These are phyloP conservation scores for Gallinago jamesoni DNA, from an alignment of 2,113 vertebrate genomes.

Conservation along the genomic window DNA sequence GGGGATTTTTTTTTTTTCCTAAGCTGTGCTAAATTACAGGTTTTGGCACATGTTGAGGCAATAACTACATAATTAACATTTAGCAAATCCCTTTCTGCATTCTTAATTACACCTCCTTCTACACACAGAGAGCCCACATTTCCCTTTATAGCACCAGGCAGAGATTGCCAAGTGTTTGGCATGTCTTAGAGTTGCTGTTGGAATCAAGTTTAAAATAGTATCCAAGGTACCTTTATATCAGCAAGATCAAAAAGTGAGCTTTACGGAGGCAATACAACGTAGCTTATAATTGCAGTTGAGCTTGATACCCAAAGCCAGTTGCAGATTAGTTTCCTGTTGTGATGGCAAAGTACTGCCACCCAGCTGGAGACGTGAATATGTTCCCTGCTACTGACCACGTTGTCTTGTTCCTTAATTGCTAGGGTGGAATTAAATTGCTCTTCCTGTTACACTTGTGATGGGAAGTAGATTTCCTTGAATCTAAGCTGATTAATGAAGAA, in stretches of 20 bases:
- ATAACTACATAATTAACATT: slow-evolving; percentile 69
- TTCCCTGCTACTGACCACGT: slow-evolving; percentile 75
- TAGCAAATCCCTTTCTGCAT: slow-evolving; percentile 66
- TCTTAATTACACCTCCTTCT: slow-evolving; percentile 65
- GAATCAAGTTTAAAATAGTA: slow-evolving; percentile 41
- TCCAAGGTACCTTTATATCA: slow-evolving; percentile 48
- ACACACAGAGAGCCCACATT: slow-evolving; percentile 43
- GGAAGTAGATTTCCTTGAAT: slow-evolving; percentile 78
- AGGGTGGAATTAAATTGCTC: slow-evolving; percentile 81
- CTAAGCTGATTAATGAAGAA: slow-evolving; percentile 77
- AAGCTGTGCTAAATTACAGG: slow-evolving; percentile 58
- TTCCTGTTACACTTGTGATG: slow-evolving; percentile 77
- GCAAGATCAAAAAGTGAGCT: slow-evolving; percentile 32
- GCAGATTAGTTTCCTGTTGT: slow-evolving; percentile 76
- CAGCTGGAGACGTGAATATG: slow-evolving; percentile 73
- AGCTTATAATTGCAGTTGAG: slow-evolving; percentile 32
- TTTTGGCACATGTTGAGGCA: slow-evolving; percentile 61
- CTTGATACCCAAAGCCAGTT: slow-evolving; percentile 32
- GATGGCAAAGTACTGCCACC: slow-evolving; percentile 76
- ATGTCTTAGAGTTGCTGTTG: slow-evolving; percentile 46
- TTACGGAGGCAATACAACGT: not conserved
- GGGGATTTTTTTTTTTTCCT: slow-evolving; percentile 14
- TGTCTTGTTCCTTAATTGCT: slow-evolving; percentile 78
- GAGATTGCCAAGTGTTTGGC: slow-evolving; percentile 60
- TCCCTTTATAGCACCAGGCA: slow-evolving; percentile 63